phyloP scores from a whole-genome alignment of 2,797 vertebrate genomes.

The Schizopygopsis pylzovi region DNA sequence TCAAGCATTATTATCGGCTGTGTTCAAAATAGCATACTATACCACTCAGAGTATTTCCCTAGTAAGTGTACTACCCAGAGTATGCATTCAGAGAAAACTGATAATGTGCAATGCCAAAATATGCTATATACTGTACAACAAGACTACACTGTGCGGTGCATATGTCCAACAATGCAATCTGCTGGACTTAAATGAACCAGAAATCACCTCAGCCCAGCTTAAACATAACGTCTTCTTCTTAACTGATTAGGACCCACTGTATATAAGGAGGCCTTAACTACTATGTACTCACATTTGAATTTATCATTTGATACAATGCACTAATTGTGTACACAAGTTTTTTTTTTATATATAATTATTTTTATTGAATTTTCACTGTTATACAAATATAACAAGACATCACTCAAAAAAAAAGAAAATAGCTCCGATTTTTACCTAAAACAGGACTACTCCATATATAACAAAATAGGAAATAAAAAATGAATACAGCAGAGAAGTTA shows the following conservation, averaged over 20 bases:
- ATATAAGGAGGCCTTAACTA: too few species aligned
- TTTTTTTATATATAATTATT: too few species aligned
- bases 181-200: neutral
- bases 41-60: neutral
- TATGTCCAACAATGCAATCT: neutral
- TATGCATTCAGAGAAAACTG: neutral
- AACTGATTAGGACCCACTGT: neutral
- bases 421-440: too few species aligned
- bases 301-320: too few species aligned
- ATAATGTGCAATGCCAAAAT: neutral
- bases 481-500: too few species aligned
- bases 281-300: too few species aligned
- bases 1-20: neutral
- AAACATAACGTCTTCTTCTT: neutral
- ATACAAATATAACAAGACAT: too few species aligned
- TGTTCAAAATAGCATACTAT: neutral
- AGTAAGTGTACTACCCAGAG: neutral
- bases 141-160: neutral
- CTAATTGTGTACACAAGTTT: too few species aligned
- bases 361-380: too few species aligned
- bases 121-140: neutral
- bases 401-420: too few species aligned
- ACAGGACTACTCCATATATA: too few species aligned
- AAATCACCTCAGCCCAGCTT: neutral
- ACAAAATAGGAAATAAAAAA: too few species aligned